These are phyloP conservation scores for Thripadectes ignobilis DNA, from an alignment of 2,797 vertebrate genomes.

Conservation along the genomic window DNA sequence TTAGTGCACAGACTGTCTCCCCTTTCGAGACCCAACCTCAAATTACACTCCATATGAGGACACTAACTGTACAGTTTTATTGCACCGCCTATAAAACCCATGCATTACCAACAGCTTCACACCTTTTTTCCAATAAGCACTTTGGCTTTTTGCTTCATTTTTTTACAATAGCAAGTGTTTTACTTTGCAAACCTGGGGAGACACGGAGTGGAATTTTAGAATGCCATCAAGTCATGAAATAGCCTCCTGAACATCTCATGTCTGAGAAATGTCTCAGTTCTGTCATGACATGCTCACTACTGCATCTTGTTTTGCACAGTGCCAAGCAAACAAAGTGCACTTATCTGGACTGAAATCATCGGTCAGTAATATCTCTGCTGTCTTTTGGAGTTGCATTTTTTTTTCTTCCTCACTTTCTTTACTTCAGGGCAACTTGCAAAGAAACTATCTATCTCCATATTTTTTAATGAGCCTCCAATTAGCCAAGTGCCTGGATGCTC, in stretches of 20 bases:
- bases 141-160: neutral
- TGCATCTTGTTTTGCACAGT: neutral
- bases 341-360: constrained; percentile 2
- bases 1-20: neutral
- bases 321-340: neutral
- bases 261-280: constrained; percentile 37
- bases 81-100: neutral
- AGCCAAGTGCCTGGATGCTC: constrained; percentile 51
- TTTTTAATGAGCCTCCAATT: constrained; percentile 68
- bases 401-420: neutral
- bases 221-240: constrained; percentile 1
- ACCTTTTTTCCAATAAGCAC: neutral
- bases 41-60: neutral
- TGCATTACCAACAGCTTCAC: neutral
- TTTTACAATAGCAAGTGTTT: neutral
- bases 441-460: constrained; percentile 57
- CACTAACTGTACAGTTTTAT: neutral
- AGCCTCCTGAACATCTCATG: neutral
- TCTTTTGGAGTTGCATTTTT: constrained; percentile 1
- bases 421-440: constrained; percentile 51
- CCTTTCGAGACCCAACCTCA: neutral
- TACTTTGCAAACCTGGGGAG: constrained; percentile 3
- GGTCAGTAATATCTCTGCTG: neutral
- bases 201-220: neutral
- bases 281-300: neutral